Percentiles rank a stretch among this genome's conserved stretches.
Conservation (phyloP, 2,888 invertebrate genomes). For the Noctua comes region DNA sequence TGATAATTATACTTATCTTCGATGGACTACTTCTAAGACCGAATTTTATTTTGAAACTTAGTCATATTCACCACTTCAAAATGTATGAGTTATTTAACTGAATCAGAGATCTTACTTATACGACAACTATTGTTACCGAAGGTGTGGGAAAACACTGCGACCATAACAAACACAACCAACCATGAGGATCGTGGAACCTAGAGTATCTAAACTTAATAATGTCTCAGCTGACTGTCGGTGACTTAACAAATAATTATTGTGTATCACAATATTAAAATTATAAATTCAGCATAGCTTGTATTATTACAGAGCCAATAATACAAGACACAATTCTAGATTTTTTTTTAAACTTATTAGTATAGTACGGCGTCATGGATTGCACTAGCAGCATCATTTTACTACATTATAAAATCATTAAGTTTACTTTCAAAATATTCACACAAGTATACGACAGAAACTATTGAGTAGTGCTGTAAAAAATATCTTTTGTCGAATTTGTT, state of each 20-base stretch:
- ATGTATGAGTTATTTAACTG: not conserved
- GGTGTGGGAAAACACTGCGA: too few species aligned
- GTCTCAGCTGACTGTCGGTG: too few species aligned
- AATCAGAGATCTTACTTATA: too few species aligned
- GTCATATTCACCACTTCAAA: not conserved
- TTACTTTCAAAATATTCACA: not conserved
- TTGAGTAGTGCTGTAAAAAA: not conserved
- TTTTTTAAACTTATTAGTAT: slow-evolving; percentile 26
- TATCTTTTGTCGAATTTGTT: slow-evolving; percentile 3
- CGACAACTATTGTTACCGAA: too few species aligned
- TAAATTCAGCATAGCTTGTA: too few species aligned
- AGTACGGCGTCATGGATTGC: not conserved
- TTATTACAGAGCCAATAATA: not conserved
- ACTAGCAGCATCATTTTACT: not conserved
- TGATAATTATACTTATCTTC: too few species aligned
- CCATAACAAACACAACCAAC: too few species aligned
- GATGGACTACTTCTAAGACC: too few species aligned
- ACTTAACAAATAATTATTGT: too few species aligned
- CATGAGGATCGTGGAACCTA: too few species aligned
- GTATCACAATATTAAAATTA: too few species aligned
- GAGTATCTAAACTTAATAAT: too few species aligned
- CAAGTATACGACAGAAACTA: not conserved
- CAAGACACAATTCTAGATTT: not conserved
- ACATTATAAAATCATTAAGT: not conserved
- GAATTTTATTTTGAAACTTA: not conserved